These are phyloP conservation scores for Papilio protenor DNA, from an alignment of 2,888 invertebrate species.

Conservation along the genomic window DNA sequence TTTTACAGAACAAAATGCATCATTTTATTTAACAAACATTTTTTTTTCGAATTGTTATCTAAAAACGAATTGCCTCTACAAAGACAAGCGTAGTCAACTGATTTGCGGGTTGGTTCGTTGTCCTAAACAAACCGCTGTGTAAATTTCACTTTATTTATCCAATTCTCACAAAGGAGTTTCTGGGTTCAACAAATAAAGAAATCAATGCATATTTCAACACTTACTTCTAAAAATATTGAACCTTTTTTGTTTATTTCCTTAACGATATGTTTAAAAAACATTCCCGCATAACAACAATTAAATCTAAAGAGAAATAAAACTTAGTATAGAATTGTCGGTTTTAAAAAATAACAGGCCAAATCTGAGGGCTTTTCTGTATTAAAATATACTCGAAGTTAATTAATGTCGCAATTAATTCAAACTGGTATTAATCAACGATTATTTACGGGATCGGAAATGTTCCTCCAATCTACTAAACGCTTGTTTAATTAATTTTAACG, in stretches of 20 bases:
- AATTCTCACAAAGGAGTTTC: slow-evolving; percentile 26
- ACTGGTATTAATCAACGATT: neutral
- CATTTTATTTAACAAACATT: neutral
- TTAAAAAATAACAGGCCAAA: too few relatives aligned
- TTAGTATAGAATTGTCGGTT: too few relatives aligned
- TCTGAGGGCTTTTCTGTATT: neutral
- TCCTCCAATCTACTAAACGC: neutral
- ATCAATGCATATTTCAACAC: slow-evolving; percentile 23
- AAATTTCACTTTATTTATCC: slow-evolving; percentile 31
- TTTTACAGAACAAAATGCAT: neutral
- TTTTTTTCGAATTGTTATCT: slow-evolving; percentile 3
- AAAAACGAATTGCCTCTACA: slow-evolving; percentile 16
- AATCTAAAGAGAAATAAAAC: too few relatives aligned
- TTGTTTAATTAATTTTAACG: neutral
- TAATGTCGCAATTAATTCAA: neutral
- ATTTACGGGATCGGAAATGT: neutral
- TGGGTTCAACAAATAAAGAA: slow-evolving; percentile 23
- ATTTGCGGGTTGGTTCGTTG: slow-evolving; percentile 46
- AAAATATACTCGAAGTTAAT: neutral
- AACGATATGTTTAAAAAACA: neutral
- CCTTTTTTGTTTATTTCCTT: neutral
- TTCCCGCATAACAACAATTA: too few relatives aligned
- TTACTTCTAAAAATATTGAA: neutral
- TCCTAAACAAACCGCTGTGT: slow-evolving; percentile 46
- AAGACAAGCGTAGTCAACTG: slow-evolving; percentile 20